These are phyloP conservation scores for Papilio polytes DNA, from an alignment of 1,140 invertebrate genomes.

Conservation along the genomic window DNA sequence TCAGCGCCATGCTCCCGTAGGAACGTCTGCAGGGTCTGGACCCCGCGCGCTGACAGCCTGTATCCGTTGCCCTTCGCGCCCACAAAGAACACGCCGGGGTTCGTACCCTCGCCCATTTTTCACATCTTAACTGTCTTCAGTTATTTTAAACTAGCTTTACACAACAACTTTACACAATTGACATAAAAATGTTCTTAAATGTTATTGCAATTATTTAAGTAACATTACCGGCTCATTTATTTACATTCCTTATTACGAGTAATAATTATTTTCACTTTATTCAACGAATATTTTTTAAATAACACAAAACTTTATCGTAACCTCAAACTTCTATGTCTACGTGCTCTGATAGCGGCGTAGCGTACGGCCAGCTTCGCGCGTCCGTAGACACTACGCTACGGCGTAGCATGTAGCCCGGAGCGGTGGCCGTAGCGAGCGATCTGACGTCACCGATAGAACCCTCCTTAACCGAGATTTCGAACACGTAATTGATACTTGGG, in stretches of 20 bases:
- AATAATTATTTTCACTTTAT: background rate
- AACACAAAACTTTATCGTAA: conserved; percentile 25
- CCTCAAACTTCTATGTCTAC: conserved; percentile 32
- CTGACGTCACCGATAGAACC: conserved; percentile 32
- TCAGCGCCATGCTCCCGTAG: conserved; percentile 86
- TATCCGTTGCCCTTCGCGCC: conserved; percentile 83
- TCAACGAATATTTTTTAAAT: background rate
- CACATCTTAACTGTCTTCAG: conserved; percentile 17
- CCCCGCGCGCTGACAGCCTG: conserved; percentile 83
- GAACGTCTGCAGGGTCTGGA: conserved; percentile 85
- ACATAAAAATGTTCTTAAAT: too few relatives aligned
- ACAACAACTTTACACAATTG: background rate
- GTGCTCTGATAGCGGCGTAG: conserved; percentile 19
- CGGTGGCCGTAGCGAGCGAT: background rate
- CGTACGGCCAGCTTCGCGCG: conserved; percentile 17
- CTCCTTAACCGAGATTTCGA: conserved; percentile 34
- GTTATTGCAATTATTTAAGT: background rate
- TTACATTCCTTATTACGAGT: too few relatives aligned
- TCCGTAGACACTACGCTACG: conserved; percentile 35
- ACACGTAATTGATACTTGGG: background rate
- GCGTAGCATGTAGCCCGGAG: background rate
- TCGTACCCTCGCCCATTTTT: conserved; percentile 57
- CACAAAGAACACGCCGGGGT: conserved; percentile 64
- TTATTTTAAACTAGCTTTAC: background rate
- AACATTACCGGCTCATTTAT: too few relatives aligned